Conservation (phyloP, 2,888 invertebrate genomes). For the Drosophila anomelani region DNA sequence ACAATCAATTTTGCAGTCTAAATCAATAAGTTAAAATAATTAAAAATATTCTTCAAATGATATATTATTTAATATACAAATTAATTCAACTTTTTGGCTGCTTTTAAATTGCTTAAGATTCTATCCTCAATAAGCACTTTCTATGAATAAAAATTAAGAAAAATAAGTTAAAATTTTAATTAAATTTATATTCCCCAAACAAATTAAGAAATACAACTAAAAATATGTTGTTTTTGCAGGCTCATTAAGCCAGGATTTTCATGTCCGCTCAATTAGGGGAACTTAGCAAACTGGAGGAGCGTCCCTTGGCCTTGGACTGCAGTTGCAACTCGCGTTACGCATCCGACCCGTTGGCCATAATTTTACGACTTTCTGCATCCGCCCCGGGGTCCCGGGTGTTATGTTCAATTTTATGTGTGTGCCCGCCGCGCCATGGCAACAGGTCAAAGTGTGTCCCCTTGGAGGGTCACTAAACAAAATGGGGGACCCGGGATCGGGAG, state of each 20-base stretch:
- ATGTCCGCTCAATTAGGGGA: not conserved
- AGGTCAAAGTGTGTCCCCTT: conserved; percentile 5
- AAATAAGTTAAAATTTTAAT: too few species aligned
- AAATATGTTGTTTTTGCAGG: not conserved
- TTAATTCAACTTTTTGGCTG: too few species aligned
- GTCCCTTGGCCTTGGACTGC: not conserved
- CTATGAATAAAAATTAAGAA: too few species aligned
- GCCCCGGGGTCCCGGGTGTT: not conserved
- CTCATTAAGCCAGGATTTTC: not conserved
- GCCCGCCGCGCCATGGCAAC: not conserved
- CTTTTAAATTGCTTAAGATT: too few species aligned
- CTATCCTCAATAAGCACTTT: too few species aligned
- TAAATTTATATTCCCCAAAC: not conserved
- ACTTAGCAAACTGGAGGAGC: not conserved
- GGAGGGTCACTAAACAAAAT: not conserved
- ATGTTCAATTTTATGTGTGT: conserved; percentile 5
- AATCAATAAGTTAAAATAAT: too few species aligned
- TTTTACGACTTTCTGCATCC: conserved; percentile 4
- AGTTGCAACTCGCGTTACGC: conserved; percentile 1
- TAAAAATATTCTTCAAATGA: too few species aligned
- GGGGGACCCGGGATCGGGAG: not conserved
- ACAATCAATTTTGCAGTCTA: too few species aligned
- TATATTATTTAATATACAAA: too few species aligned
- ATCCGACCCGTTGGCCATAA: conserved; percentile 1
- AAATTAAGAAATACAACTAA: not conserved